Base-by-base conservation (phyloP, 2,113 vertebrate genomes). In the Cairina moschata region DNA sequence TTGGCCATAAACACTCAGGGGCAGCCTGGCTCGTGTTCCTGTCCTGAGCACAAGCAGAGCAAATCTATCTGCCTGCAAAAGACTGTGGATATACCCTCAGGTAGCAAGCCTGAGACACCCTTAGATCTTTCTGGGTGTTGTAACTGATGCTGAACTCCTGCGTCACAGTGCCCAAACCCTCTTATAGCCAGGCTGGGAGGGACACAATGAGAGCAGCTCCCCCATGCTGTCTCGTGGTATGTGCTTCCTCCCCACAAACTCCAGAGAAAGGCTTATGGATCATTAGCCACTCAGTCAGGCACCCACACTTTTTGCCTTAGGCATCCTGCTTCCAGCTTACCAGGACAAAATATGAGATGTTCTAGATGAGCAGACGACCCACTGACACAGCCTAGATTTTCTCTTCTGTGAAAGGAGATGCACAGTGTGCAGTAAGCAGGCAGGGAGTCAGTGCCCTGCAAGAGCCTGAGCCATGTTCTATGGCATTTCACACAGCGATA, bases 401-500 rank as follows among this genome's bases (percentile, higher is more conserved):
- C 4, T 59, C 40, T 56, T n/a, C 28, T 55, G 5, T 32, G 55
- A 18, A 81, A 71, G 44, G 62, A 88, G 36, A 17, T 32, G 25
- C 40, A 55, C 1, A 1, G 13, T 17, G 34, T 32, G 56, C 23
- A 63, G 15, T 0, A 0, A 40, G 28, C 7, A 13, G 6, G 34
- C 32, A 62, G 23, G 23, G 6, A 78, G 2, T 4, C 31, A 38
- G 21, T 2, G 1, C 8, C n/a, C 36, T 52, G 4, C 11, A 28
- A 55, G 8, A 50, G 2, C 1, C 16, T 46, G n/a, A 52, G 15
- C 13, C 36, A 26, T 25, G 20, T 40, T 58, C 36, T 1, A 0
- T 3, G 72, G 5, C 16, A 42, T 58, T 83, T 86, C 20, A 7
- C 48, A 55, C 26, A 25, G 23, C 12, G 59, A 21, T 0, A 0